These are phyloP conservation scores for Tubulanus polymorphus DNA, from an alignment of 2,888 invertebrate genomes.

Conservation along the genomic window DNA sequence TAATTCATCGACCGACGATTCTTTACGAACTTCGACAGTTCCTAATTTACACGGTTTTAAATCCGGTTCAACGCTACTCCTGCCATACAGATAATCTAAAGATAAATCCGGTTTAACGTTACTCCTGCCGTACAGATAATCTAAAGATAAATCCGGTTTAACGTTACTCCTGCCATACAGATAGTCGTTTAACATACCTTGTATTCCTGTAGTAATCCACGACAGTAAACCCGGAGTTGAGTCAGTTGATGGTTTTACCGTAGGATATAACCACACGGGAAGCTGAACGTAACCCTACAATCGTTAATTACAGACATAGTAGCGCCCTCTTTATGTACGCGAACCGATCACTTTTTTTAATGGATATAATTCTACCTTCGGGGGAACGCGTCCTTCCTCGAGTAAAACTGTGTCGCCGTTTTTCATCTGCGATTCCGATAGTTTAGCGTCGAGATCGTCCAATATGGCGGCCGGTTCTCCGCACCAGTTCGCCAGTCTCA, in stretches of 20 bases:
- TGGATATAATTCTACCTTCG: conserved; percentile 31
- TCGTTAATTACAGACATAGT: not conserved
- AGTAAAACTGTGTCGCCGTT: conserved; percentile 42
- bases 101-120: not conserved
- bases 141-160: not conserved
- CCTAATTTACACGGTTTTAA: conserved; percentile 26
- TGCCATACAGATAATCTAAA: not conserved
- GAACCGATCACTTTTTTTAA: not conserved
- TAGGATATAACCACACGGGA: conserved; percentile 29
- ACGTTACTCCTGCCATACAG: not conserved
- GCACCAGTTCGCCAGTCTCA: conserved; percentile 46
- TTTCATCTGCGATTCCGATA: conserved; percentile 32
- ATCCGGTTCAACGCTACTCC: not conserved
- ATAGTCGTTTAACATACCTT: conserved; percentile 16
- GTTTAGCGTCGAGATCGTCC: conserved; percentile 33
- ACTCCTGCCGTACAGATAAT: not conserved
- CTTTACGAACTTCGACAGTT: conserved; percentile 41
- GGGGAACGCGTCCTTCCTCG: conserved; percentile 38
- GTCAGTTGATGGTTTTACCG: conserved; percentile 17
- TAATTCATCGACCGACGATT: conserved; percentile 39
- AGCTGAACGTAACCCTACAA: conserved; percentile 31
- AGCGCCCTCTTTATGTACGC: not conserved
- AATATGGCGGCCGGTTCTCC: conserved; percentile 41
- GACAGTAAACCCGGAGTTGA: conserved; percentile 22
- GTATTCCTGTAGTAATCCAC: conserved; percentile 26